Conservation (phyloP, 2,888 invertebrate genomes). For the Artemia sinica region DNA sequence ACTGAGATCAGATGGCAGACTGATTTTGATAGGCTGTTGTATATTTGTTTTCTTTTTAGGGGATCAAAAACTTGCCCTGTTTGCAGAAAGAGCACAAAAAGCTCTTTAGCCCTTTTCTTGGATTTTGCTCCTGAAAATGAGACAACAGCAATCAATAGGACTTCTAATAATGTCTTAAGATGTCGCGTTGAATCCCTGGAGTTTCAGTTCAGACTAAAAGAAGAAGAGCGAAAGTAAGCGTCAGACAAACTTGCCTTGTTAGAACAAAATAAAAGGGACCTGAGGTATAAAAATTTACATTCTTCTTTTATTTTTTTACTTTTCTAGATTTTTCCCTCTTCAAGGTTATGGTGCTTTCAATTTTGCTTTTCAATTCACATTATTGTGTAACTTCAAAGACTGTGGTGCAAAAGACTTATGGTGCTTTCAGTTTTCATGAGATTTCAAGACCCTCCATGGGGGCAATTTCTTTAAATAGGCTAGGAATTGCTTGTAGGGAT, state of each 20-base stretch:
- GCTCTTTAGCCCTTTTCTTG: not conserved
- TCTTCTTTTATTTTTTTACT: no score
- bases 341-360: no score
- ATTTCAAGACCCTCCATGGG: no score
- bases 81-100: not conserved
- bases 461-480: no score
- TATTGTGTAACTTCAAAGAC: no score
- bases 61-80: not conserved
- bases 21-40: no score
- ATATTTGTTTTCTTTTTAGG: not conserved
- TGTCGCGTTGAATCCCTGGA: constrained; percentile 1
- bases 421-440: no score
- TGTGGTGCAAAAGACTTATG: no score
- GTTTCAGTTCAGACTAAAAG: not conserved
- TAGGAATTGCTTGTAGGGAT: no score
- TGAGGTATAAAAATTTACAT: not conserved
- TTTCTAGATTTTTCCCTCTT: no score
- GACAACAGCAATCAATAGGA: not conserved
- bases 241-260: not conserved
- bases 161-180: not conserved
- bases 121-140: constrained; percentile 10
- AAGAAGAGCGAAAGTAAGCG: not conserved
- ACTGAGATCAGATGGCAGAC: no score
- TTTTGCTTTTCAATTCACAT: no score
- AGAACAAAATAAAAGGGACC: constrained; percentile 5